Evolutionary conservation across 1,140 invertebrate genomes (phyloP), one percentile per base, ranked within the genome.

Genomic region (Gerris buenoi): DNA sequence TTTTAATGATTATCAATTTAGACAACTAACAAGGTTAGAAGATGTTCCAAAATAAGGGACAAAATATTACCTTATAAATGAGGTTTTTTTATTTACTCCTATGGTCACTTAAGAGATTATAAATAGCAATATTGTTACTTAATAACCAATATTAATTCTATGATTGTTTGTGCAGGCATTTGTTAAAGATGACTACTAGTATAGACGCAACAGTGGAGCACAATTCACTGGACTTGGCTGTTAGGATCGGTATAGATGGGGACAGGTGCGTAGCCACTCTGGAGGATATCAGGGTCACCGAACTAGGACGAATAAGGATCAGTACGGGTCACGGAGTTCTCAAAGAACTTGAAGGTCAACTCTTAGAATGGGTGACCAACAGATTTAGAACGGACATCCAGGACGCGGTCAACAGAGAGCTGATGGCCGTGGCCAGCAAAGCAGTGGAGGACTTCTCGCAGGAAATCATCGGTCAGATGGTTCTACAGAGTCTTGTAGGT

Each of bases 181-280:
- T 60, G 58, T 22, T 60, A 3, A 60, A 25, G 58, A 60, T 60
- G 58, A 60, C 15, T 22, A 60, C 58, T 14, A 60, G 58, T 25
- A 60, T 60, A 60, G 58, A 60, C 15, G 58, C 58, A 22, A 60
- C 58, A 60, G 58, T 60, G 5, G 58, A 60, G 23, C 58, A 60
- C 22, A 60, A 60, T 22, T 15, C 58, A 22, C 58, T 60, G 10
- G 58, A 60, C 22, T 22, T 60, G 15, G 58, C 58, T 22, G 58
- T 60, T 60, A 10, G 58, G 15, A 15, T 60, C 23, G 58, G 58
- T 60, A 15, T 60, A 25, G 58, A 60, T 13, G 58, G 58, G 5
- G 58, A 60, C 58, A 60, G 23, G 23, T 60, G 58, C 22, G 10
- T 13, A 15, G 23, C 58, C 5, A 60, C 58, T 15, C 22, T 60